Evolutionary conservation across 2,797 vertebrate species (phyloP), one percentile per base, ranked within the genome.

Genomic region (Chromobotia macracanthus): DNA sequence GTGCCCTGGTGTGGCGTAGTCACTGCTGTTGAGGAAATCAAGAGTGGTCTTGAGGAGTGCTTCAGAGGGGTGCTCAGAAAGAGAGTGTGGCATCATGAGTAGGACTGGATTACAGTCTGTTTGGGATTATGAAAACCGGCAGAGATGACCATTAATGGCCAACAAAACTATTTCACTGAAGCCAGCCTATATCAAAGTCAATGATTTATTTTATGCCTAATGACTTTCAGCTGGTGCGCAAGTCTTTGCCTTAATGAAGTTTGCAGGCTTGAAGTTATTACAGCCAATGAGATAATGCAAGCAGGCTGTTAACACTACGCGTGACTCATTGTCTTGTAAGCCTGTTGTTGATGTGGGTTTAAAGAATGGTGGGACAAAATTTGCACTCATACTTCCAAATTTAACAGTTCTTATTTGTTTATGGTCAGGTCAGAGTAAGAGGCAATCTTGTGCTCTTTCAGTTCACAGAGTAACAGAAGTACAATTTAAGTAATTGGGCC

Each of bases 181-280:
- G 89, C 91, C 89, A 88, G 90, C 92, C 92, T 92, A 92, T 94
- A 95, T 94, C 92, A 94, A 93, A 94, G 92, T 90, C 94, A 93
- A 95, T 94, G 93, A 94, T 95, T 95, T 95, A 94, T 94, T 94
- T 94, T 93, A 93, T 93, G 92, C 93, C 46, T 95, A 95, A 95
- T 94, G 93, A 93, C 91, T 94, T 94, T 95, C 92, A 94, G 85
- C 91, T 91, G 84, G 87, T 89, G 90, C 89, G 92, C 93, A 92
- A 95, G 56, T 90, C 91, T 87, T 89, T 78, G 75, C 92, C 81
- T 90, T 94, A 94, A 95, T 94, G 91, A 91, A 92, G 92, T 94
- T 90, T 91, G 84, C 83, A 84, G 86, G 82, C 91, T 90, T 92
- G 90, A 90, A 90, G 89, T 94, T 93, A 88, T n/a, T 72, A 92